phyloP scores from a whole-genome alignment of 2,888 invertebrate genomes.

The Trichacis sp. region DNA sequence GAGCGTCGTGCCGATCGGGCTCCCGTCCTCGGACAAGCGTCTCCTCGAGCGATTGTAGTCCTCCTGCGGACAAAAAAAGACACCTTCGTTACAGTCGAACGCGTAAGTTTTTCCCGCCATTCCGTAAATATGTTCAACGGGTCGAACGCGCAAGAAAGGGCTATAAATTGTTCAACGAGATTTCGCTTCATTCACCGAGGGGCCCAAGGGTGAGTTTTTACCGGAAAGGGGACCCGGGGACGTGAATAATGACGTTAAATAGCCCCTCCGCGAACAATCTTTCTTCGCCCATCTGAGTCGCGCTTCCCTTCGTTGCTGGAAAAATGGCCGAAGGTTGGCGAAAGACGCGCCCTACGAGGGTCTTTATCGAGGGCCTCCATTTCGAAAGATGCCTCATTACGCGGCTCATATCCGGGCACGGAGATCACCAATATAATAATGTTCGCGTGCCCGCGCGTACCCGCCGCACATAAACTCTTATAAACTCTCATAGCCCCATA shows the following conservation, averaged over 20 bases:
- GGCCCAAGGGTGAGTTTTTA: constrained; percentile 49
- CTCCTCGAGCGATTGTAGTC: constrained; percentile 78
- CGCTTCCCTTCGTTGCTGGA: no score
- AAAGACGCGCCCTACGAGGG: no score
- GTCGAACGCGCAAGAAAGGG: not conserved
- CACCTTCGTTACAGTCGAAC: not conserved
- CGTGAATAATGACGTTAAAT: constrained; percentile 46
- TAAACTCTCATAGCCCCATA: constrained; percentile 64
- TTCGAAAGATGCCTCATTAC: constrained; percentile 8
- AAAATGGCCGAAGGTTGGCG: no score
- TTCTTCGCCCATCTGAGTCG: no score
- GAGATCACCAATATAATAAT: constrained; percentile 48
- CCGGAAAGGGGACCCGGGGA: constrained; percentile 17
- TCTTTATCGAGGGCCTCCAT: constrained; percentile 4
- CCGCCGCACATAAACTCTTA: constrained; percentile 57
- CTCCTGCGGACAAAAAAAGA: constrained; percentile 61
- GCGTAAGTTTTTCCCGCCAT: not conserved
- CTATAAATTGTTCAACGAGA: constrained; percentile 26
- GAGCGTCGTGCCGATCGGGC: constrained; percentile 61
- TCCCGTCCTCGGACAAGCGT: constrained; percentile 72
- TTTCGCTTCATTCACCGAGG: constrained; percentile 40
- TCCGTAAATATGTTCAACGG: no score
- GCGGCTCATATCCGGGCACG: not conserved
- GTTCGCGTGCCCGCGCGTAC: constrained; percentile 48
- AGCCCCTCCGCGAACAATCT: constrained; percentile 2